A percentile compares a stretch with the other conserved stretches of the same genome.
phyloP scores from a whole-genome alignment of 2,113 vertebrate species.

The Notiomystis cincta region DNA sequence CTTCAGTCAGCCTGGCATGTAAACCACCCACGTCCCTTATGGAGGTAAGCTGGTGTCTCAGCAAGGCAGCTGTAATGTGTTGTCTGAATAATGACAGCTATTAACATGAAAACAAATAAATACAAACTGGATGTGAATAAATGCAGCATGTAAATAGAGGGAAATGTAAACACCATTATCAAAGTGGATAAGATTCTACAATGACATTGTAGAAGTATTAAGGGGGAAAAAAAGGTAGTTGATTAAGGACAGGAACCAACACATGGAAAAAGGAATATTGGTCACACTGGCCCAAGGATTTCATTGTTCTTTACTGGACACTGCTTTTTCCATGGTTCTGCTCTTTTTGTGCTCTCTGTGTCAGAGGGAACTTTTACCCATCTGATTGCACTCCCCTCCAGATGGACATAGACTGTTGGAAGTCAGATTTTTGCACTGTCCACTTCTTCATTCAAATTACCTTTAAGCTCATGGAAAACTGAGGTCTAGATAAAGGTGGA shows the following conservation, averaged over 20 bases:
- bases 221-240: background rate
- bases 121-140: background rate
- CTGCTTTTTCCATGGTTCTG: background rate
- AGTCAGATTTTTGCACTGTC: background rate
- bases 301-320: background rate
- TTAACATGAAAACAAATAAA: background rate
- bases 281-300: background rate
- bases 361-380: background rate
- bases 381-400: background rate
- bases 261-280: background rate
- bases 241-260: background rate
- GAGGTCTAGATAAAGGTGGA: slow-evolving; percentile 1
- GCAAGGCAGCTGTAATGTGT: background rate
- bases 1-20: background rate
- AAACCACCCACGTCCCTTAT: background rate
- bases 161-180: background rate
- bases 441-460: slow-evolving; percentile 16
- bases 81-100: background rate
- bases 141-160: background rate
- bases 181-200: background rate
- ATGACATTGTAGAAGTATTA: background rate
- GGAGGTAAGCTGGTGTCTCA: background rate
- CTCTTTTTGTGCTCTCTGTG: background rate
- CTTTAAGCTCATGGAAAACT: background rate
- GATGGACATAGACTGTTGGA: background rate